These are phyloP conservation scores for Muntiacus reevesi DNA, from an alignment of 2,113 vertebrate species.

Conservation along the genomic window DNA sequence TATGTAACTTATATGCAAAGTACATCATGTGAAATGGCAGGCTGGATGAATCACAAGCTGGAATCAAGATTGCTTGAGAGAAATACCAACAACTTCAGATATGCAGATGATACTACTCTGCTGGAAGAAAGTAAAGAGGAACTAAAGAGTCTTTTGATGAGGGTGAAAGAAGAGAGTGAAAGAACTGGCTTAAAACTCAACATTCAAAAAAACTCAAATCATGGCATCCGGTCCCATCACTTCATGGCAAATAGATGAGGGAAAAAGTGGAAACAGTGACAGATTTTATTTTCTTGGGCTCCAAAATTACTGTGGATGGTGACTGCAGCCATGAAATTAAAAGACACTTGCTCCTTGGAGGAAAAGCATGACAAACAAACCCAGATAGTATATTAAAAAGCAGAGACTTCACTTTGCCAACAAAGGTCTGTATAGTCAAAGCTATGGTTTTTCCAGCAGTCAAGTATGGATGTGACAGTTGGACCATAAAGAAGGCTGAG, in stretches of 20 bases:
- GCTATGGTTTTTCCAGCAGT: background rate
- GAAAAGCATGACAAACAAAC: background rate
- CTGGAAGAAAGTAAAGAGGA: background rate
- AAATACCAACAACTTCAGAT: background rate
- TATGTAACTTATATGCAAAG: background rate
- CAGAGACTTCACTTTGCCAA: background rate
- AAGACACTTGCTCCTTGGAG: background rate
- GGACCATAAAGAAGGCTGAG: background rate
- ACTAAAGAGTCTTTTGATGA: background rate
- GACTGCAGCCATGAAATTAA: background rate
- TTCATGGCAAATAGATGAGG: background rate
- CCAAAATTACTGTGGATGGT: background rate
- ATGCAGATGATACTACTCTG: background rate
- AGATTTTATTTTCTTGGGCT: background rate
- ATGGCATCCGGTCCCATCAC: background rate
- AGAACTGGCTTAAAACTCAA: background rate
- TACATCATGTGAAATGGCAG: background rate
- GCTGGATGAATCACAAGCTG: background rate
- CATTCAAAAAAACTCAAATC: background rate
- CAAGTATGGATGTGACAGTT: background rate
- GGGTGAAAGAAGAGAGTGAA: background rate
- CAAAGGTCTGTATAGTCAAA: background rate
- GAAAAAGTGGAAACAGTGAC: background rate
- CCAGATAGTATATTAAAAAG: background rate
- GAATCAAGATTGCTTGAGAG: background rate